Evolutionary conservation across 2,113 vertebrate species (phyloP), one percentile per base, ranked within the genome.

Genomic region (Phyllostomus hastatus): DNA sequence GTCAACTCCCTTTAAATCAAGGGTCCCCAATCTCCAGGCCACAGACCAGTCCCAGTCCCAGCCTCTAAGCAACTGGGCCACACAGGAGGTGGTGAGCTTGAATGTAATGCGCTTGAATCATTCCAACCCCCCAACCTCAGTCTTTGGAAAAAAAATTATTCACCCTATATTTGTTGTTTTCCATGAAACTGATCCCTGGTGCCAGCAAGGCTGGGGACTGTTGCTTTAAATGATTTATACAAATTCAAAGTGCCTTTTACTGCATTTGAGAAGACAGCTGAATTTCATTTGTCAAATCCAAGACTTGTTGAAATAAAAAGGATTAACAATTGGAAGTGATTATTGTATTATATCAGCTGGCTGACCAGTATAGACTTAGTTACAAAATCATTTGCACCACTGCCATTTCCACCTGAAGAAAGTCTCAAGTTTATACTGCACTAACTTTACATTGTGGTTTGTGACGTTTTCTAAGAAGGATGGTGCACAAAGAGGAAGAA

Each of bases 221-320:
- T 11, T 61, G 59, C 59, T 61, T 61, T 81, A 61, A 52, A 70
- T 69, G 38, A 54, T 73, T 73, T 50, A 52, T 28, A 57, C 26
- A 95, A 85, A 92, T 73, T 93, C 72, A 86, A 88, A 93, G 31
- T 89, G 20, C 16, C 61, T 69, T 91, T 78, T 57, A 89, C 20
- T 89, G 28, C 46, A 66, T 72, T 88, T 72, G 79, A 93, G 15
- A 88, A 89, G 61, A 72, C 22, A 89, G 24, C 70, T 78, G n/a
- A 81, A 57, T 64, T 67, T 91, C 38, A 70, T 72, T 76, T 69
- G 83, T 67, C 41, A 80, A 90, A 88, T 64, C 33, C 78, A 95
- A 91, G 17, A 59, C 33, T 83, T 69, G 33, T 35, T 93, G 78
- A 91, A 80, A 82, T 81, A 22, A 76, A 81, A 81, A 90, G 24